Base-by-base conservation (phyloP, 1,140 invertebrate genomes). In the Diachasmimorpha longicaudata region DNA sequence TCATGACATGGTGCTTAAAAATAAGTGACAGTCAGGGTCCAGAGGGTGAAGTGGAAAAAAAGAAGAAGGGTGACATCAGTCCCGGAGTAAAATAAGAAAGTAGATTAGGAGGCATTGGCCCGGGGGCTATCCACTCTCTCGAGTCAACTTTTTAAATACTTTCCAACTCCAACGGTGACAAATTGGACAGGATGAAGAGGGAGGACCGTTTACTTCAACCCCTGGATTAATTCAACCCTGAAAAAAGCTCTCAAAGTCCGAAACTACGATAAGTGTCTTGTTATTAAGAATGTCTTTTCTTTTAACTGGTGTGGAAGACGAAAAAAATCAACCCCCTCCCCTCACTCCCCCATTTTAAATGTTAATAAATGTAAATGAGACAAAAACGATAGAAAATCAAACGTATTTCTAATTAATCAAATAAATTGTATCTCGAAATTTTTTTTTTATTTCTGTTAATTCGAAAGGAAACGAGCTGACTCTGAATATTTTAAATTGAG, bases 81-180 rank as follows among this genome's bases (percentile, higher is more conserved):
- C 76, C 68, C 70, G 66, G 79, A 77, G 39, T 78, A 72, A 76
- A 77, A 75, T 72, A 76, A 81, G 80, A 80, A 83, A 79, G 80
- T 82, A 84, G 81, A 82, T 81, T 81, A 78, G 79, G 48, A 63
- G 58, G 23, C 58, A 63, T 63, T 63, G 58, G 58, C 58, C 58
- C 21, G 19, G 58, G 58, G 58, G 58, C 80, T 80, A 81, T 77
- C 78, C 79, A 81, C 78, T 81, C 82, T 80, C 78, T 55, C 79
- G 82, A 80, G 79, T 79, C 78, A 84, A 85, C 84, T 85, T 85
- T 85, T 85, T 85, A 85, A 85, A 85, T 85, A 84, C 82, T 83
- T 84, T 79, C 79, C 81, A 81, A 79, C 80, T 83, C 81, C 77
- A 81, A 82, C 82, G 83, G 77, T 84, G 85, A 86, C 83, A 86